A percentile compares a stretch with the other conserved stretches of the same genome.
Evolutionary conservation across 2,888 invertebrate species (phyloP).

Genomic region (Archips crataeganus): DNA sequence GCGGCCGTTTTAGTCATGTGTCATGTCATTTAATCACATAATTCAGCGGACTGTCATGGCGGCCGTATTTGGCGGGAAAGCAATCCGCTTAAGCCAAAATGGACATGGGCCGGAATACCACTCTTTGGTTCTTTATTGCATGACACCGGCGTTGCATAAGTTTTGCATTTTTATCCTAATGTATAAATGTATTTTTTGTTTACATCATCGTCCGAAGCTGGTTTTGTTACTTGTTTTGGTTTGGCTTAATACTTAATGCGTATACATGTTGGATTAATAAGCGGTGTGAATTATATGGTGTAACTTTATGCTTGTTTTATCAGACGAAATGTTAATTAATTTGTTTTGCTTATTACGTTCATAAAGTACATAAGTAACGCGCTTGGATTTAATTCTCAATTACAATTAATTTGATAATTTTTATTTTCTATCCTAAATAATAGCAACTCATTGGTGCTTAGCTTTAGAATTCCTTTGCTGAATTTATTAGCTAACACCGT

Average conservation of each 20-base stretch:
- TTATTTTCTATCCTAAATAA: neutral
- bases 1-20: conserved; percentile 64
- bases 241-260: neutral
- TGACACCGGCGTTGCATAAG: conserved; percentile 63
- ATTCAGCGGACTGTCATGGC: conserved; percentile 82
- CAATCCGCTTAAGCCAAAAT: conserved; percentile 81
- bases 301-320: conserved; percentile 21
- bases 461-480: too few relatives aligned
- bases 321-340: neutral
- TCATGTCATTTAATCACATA: conserved; percentile 80
- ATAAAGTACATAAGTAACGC: neutral
- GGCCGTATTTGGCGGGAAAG: conserved; percentile 84
- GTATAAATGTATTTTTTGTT: conserved; percentile 42
- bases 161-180: conserved; percentile 65
- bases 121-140: conserved; percentile 78
- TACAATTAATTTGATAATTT: neutral
- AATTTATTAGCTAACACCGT: neutral
- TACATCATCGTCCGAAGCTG: neutral
- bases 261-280: neutral
- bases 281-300: conserved; percentile 7
- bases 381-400: neutral
- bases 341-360: neutral
- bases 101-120: conserved; percentile 71
- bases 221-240: conserved; percentile 26
- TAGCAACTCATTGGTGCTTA: neutral